Evolutionary conservation across 1,140 invertebrate species (phyloP).

Genomic region (Zelostemma sp.): DNA sequence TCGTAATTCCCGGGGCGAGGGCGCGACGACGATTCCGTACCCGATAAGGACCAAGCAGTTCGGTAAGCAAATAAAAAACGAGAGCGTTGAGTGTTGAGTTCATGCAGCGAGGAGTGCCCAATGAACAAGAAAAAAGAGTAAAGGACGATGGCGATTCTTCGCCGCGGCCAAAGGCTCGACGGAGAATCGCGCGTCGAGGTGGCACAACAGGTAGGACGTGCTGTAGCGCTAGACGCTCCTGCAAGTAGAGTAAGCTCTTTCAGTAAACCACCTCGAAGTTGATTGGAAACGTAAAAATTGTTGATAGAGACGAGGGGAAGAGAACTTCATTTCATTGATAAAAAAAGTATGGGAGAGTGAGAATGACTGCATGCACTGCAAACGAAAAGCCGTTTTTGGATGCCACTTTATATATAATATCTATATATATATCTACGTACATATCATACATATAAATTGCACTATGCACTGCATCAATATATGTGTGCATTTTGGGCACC

Average conservation of each 20-base stretch:
- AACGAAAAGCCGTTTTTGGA: conserved; percentile 69
- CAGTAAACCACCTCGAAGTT: conserved; percentile 31
- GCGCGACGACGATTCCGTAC: conserved; percentile 93
- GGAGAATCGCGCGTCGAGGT: conserved; percentile 21
- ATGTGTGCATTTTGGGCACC: conserved; percentile 70
- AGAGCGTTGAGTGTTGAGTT: conserved; percentile 53
- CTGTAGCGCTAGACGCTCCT: conserved; percentile 64
- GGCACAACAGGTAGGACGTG: conserved; percentile 67
- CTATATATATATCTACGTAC: conserved; percentile 63
- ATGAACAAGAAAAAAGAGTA: not conserved
- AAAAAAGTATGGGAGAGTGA: conserved; percentile 69
- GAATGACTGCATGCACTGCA: conserved; percentile 71
- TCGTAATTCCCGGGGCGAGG: conserved; percentile 90
- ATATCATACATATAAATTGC: conserved; percentile 69
- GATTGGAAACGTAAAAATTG: conserved; percentile 12
- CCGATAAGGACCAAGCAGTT: conserved; percentile 95
- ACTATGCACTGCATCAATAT: conserved; percentile 71
- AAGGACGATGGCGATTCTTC: conserved; percentile 46
- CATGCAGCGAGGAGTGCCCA: conserved; percentile 68
- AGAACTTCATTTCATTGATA: conserved; percentile 23
- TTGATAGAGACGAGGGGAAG: conserved; percentile 20
- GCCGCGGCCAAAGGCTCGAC: conserved; percentile 25
- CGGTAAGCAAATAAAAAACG: conserved; percentile 80
- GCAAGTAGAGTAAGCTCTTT: conserved; percentile 64
- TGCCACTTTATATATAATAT: conserved; percentile 66